Base-by-base conservation (phyloP, 2,888 invertebrate species). In the Eulithis testata region DNA sequence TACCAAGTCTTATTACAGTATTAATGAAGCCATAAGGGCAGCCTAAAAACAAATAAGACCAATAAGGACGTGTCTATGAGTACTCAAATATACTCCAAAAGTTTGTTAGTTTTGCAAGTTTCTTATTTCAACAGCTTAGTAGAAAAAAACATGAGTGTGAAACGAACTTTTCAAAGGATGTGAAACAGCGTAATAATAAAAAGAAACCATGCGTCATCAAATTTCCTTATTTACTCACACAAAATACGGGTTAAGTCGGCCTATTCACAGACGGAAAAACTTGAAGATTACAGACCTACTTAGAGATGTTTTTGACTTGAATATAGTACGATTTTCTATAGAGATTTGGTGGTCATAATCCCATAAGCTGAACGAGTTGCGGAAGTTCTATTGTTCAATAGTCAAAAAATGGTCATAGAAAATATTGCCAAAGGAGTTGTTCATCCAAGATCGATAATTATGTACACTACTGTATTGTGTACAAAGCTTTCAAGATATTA, bases 211-310 rank as follows among this genome's bases (percentile, higher is more conserved):
- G 40, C 37, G 49, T 49, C 49, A 49, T 49, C 21, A 40, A 8
- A 40, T 21, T 49, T 49, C 43, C 50, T 58, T 58, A 50, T 58
- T 58, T 37, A 37, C 51, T 51, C n/a, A n/a, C 51, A 51, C 31
- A 51, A 52, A 31, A 52, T 12, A 12, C 31, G 52, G 9, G 12
- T 14, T 37, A 37, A 47, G 31, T 7, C 21, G 11, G 36, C 14
- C 37, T 14, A 49, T 49, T 57, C 57, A 57, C 47, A 36, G 49
- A 37, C 37, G 9, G 8, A 14, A 49, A 57, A 57, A 21, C 14
- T 53, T 12, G 12, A 37, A 53, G 12, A 49, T 49, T 49, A 49
- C 4, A 4, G 49, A 49, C 47, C 14, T 47, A 47, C 9, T 14
- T 31, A 31, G 40, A 11, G 40, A 9, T 4, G 9, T 49, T 49